Base-by-base conservation (phyloP, 2,113 vertebrate genomes). In the Uria lomvia region DNA sequence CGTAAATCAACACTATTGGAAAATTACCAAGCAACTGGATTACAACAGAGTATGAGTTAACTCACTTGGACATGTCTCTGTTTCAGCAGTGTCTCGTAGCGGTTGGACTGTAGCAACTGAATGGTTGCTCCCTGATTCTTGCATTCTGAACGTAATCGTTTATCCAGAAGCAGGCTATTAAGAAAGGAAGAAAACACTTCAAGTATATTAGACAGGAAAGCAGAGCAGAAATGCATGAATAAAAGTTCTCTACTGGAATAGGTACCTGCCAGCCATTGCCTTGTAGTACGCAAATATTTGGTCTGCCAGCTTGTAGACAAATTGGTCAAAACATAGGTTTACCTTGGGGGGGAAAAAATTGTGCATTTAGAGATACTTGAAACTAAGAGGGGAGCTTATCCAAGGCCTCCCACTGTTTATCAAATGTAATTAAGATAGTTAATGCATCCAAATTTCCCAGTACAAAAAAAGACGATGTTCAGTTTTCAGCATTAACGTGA, bases 231-330 rank as follows among this genome's bases (percentile, higher is more conserved):
- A 62, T 7, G 16, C 23, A 55, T 12, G 8, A 79, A 73, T 18
- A 24, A 36, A 75, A 67, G 9, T 52, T 74, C 38, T 53, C n/a
- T 14, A 24, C 26, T 72, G 34, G 23, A 92, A 49, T 30, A 96
- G 67, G 49, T 96, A 99, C 99, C 99, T 99, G 97, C 98, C 99
- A 27, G 99, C 99, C 97, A 99, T 98, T 83, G 98, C 97, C 90
- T 99, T 99, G 94, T 99, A 99, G 96, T 99, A 99, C 0, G 98
- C 98, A 98, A 99, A 99, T 96, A 99, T 99, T 91, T 99, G 99
- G 95, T 99, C 99, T 59, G 99, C 99, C 88, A 99, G 96, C 89
- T 99, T 99, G 95, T 99, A 99, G 81, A 99, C 99, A 97, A 99
- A 99, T 79, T 99, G 99, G 92, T 99, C 99, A 97, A 99, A 99